These are phyloP conservation scores for Cottoperca gobio DNA, from an alignment of 2,797 vertebrate genomes.

Conservation along the genomic window DNA sequence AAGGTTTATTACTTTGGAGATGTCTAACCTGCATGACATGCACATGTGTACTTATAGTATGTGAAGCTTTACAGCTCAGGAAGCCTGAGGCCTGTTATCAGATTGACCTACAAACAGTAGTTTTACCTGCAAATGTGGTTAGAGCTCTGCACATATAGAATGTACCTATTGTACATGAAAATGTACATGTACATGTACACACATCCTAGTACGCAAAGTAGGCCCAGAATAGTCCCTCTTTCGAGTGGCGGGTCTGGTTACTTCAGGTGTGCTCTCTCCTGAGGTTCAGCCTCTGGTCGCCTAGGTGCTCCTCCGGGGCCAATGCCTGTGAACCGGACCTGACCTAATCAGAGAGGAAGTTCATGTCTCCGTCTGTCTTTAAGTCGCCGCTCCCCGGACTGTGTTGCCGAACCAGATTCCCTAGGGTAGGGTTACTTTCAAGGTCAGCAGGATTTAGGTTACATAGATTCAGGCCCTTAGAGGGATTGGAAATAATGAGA, in stretches of 20 bases:
- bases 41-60: background rate
- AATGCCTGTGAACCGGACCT: constrained; percentile 39
- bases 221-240: constrained; percentile 16
- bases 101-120: constrained; percentile 28
- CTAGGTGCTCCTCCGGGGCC: background rate
- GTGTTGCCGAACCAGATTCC: constrained; percentile 71
- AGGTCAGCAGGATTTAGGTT: constrained; percentile 49
- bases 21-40: background rate
- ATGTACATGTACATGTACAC: background rate
- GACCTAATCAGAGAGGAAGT: constrained; percentile 62
- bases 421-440: constrained; percentile 72
- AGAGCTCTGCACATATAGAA: constrained; percentile 9
- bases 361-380: constrained; percentile 49
- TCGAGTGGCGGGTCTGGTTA: constrained; percentile 53
- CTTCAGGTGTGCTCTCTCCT: constrained; percentile 36
- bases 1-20: constrained; percentile 1
- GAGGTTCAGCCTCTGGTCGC: constrained; percentile 50
- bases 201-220: background rate
- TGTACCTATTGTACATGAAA: background rate
- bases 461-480: constrained; percentile 21
- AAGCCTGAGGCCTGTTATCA: constrained; percentile 12
- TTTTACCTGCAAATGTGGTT: constrained; percentile 30
- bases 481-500: constrained; percentile 18
- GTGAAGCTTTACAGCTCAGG: constrained; percentile 10
- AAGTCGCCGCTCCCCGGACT: constrained; percentile 22